A percentile compares a stretch with the other conserved stretches of the same genome.
These are phyloP conservation scores for Arctopsyche grandis DNA, from an alignment of 1,140 invertebrate species.

Conservation along the genomic window DNA sequence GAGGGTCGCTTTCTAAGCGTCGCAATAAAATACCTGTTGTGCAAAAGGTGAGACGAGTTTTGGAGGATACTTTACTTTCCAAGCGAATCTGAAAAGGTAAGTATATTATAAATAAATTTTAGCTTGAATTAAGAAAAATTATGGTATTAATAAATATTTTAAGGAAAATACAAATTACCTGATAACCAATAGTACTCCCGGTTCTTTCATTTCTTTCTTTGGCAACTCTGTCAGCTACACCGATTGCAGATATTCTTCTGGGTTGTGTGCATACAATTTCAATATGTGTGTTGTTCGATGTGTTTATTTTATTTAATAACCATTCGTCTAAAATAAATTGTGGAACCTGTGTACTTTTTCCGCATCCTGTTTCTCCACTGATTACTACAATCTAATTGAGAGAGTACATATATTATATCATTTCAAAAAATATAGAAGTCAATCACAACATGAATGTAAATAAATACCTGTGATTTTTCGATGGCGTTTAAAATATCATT, in stretches of 20 bases:
- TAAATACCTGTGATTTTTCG: slow-evolving; percentile 68
- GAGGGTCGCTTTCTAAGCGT: slow-evolving; percentile 79
- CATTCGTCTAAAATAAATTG: slow-evolving; percentile 91
- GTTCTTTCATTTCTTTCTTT: slow-evolving; percentile 85
- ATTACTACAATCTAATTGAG: slow-evolving; percentile 74
- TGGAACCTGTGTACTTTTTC: slow-evolving; percentile 91
- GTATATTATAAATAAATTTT: not conserved
- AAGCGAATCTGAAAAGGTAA: slow-evolving; percentile 66
- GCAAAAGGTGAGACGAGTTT: slow-evolving; percentile 87
- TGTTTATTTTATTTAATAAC: slow-evolving; percentile 63
- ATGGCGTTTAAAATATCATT: slow-evolving; percentile 74
- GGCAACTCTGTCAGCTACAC: slow-evolving; percentile 90
- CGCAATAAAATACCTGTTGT: slow-evolving; percentile 91
- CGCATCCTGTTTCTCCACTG: slow-evolving; percentile 88
- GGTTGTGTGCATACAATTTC: slow-evolving; percentile 95
- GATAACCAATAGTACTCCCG: slow-evolving; percentile 87
- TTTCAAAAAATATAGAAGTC: not conserved
- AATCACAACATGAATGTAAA: not conserved
- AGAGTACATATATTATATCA: slow-evolving; percentile 5
- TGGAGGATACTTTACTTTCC: slow-evolving; percentile 79
- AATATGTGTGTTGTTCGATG: slow-evolving; percentile 66
- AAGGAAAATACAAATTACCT: slow-evolving; percentile 65
- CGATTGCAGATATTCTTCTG: slow-evolving; percentile 89
- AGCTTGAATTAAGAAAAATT: slow-evolving; percentile 14
- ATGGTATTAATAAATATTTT: too few species aligned